These are phyloP conservation scores for Drosophila affinis DNA, from an alignment of 2,888 invertebrate genomes.

Conservation along the genomic window DNA sequence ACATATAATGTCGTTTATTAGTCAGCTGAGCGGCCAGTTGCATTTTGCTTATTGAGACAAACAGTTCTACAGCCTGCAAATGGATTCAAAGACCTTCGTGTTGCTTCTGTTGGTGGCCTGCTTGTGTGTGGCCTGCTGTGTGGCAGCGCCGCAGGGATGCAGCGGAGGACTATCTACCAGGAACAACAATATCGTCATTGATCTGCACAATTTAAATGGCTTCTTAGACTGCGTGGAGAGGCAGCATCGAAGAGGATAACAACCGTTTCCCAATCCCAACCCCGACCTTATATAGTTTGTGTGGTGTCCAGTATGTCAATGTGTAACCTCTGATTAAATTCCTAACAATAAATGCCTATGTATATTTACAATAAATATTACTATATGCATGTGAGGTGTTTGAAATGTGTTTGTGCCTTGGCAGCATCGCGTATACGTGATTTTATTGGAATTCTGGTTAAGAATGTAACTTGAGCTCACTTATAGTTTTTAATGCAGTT, in stretches of 20 bases:
- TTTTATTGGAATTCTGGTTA: slow-evolving; percentile 31
- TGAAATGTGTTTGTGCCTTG: neutral
- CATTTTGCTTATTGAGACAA: slow-evolving; percentile 20
- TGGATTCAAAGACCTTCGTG: slow-evolving; percentile 18
- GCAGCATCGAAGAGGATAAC: slow-evolving; percentile 35
- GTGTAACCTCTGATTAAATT: neutral
- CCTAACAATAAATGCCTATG: neutral
- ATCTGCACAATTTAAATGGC: slow-evolving; percentile 29
- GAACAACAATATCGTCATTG: slow-evolving; percentile 52
- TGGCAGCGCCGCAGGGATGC: slow-evolving; percentile 48
- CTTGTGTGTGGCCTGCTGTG: slow-evolving; percentile 13
- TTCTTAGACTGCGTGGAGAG: slow-evolving; percentile 48
- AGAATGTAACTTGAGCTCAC: neutral
- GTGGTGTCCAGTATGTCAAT: neutral
- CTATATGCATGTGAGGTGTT: no score
- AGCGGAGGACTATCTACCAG: slow-evolving; percentile 37
- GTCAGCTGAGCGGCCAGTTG: slow-evolving; percentile 31
- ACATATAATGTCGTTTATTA: slow-evolving; percentile 38
- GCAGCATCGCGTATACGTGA: slow-evolving; percentile 51
- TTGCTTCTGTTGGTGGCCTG: slow-evolving; percentile 18
- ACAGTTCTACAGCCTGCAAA: slow-evolving; percentile 26
- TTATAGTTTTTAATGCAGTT: neutral
- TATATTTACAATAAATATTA: no score
- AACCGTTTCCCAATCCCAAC: neutral
- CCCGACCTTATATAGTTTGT: neutral